Percentiles rank a stretch among this genome's conserved stretches.
Evolutionary conservation across 2,888 invertebrate species (phyloP).

Genomic region (Hipparchia sbordonii): DNA sequence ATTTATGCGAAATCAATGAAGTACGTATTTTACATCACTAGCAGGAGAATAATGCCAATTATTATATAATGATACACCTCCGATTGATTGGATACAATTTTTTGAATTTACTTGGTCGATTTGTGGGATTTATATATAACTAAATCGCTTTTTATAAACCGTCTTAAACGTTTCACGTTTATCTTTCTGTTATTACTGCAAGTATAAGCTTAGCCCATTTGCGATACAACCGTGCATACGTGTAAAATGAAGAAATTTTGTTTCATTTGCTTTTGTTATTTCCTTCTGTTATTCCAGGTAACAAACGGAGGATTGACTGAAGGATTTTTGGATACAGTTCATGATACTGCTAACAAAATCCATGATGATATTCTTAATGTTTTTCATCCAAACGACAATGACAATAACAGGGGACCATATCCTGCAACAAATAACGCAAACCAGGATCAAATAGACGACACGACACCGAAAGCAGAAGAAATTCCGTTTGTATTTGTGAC

Average conservation of each 20-base stretch:
- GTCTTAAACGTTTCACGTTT: slow-evolving; percentile 26
- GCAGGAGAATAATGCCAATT: slow-evolving; percentile 4
- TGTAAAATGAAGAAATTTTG: slow-evolving; percentile 30
- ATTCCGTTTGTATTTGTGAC: slow-evolving; percentile 34
- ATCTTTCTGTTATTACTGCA: slow-evolving; percentile 21
- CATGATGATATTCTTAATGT: slow-evolving; percentile 47
- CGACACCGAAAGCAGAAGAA: slow-evolving; percentile 21
- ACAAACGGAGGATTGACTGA: slow-evolving; percentile 49
- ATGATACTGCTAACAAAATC: slow-evolving; percentile 46
- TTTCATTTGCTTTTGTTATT: slow-evolving; percentile 22
- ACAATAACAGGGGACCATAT: slow-evolving; percentile 22
- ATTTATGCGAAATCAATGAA: too few species aligned
- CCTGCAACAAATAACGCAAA: slow-evolving; percentile 19
- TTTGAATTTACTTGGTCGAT: slow-evolving; percentile 15
- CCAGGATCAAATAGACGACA: slow-evolving; percentile 2
- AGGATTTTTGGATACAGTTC: slow-evolving; percentile 50
- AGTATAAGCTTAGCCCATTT: slow-evolving; percentile 24
- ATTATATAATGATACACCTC: not conserved
- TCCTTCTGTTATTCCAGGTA: slow-evolving; percentile 24
- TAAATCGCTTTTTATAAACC: slow-evolving; percentile 22
- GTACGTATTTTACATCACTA: not conserved
- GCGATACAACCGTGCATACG: slow-evolving; percentile 23
- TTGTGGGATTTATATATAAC: slow-evolving; percentile 10
- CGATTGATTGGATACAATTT: slow-evolving; percentile 5
- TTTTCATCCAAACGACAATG: slow-evolving; percentile 43